phyloP scores from a whole-genome alignment of 2,888 invertebrate species.

The Lasioglossum zephyrum region DNA sequence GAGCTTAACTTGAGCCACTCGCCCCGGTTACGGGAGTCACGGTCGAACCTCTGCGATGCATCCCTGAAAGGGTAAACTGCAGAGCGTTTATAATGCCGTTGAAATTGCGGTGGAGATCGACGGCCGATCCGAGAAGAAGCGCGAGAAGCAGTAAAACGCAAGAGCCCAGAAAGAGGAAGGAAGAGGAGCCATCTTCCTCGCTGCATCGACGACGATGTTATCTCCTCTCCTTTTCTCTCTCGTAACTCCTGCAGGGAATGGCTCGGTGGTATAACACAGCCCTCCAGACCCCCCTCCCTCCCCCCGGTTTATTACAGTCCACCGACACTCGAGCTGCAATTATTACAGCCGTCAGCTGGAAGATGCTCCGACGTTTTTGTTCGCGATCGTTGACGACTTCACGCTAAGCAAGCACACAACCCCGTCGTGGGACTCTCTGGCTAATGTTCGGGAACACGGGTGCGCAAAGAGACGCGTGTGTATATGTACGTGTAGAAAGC shows the following conservation, averaged over 20 bases:
- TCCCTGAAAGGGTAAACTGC: neutral
- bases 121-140: neutral
- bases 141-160: neutral
- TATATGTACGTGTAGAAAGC: neutral
- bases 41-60: neutral
- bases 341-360: conserved; percentile 5
- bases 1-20: neutral
- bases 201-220: neutral
- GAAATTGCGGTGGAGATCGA: neutral
- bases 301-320: neutral
- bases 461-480: neutral
- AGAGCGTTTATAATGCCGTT: neutral
- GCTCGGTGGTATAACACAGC: neutral
- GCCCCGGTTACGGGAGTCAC: neutral
- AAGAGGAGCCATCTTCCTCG: neutral
- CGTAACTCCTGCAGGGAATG: neutral
- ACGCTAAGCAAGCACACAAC: neutral
- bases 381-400: neutral
- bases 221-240: neutral
- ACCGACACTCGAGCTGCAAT: conserved; percentile 12
- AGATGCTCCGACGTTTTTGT: neutral
- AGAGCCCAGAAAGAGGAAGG: neutral
- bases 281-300: no score
- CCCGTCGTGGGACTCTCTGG: neutral
- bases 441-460: conserved; percentile 1